These are phyloP conservation scores for Zaprionus kolodkinae DNA, from an alignment of 1,140 invertebrate species.

Conservation along the genomic window DNA sequence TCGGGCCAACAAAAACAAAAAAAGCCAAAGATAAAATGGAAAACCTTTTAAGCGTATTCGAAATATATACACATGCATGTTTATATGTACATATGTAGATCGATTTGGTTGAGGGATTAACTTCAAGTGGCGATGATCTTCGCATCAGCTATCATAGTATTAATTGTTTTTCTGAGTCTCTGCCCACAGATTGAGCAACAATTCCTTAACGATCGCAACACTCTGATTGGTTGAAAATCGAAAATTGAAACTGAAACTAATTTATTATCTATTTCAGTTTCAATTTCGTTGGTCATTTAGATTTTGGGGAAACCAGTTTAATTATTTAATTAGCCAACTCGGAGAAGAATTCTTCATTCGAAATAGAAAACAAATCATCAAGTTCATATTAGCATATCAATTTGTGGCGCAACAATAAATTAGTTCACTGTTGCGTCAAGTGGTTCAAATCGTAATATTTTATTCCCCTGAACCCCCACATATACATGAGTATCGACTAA, in stretches of 20 bases:
- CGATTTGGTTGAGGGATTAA: slow-evolving; percentile 37
- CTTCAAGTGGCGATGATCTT: slow-evolving; percentile 16
- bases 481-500: slow-evolving; percentile 36
- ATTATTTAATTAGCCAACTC: slow-evolving; percentile 56
- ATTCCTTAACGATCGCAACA: neutral
- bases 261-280: slow-evolving; percentile 71
- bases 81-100: neutral
- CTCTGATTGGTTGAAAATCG: slow-evolving; percentile 5
- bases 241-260: slow-evolving; percentile 31
- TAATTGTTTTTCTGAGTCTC: slow-evolving; percentile 12
- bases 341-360: slow-evolving; percentile 42
- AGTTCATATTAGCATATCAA: slow-evolving; percentile 68
- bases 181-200: slow-evolving; percentile 19
- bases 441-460: slow-evolving; percentile 19
- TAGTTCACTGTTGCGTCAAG: neutral
- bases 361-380: slow-evolving; percentile 23
- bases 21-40: slow-evolving; percentile 29
- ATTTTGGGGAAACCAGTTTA: slow-evolving; percentile 59
- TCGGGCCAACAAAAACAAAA: slow-evolving; percentile 37
- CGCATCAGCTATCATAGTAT: slow-evolving; percentile 35
- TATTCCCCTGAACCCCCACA: slow-evolving; percentile 41
- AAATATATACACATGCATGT: neutral
- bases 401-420: slow-evolving; percentile 58
- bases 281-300: slow-evolving; percentile 52
- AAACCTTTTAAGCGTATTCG: slow-evolving; percentile 31